Conservation (phyloP, 2,113 vertebrate genomes). For the Cololabis saira region DNA sequence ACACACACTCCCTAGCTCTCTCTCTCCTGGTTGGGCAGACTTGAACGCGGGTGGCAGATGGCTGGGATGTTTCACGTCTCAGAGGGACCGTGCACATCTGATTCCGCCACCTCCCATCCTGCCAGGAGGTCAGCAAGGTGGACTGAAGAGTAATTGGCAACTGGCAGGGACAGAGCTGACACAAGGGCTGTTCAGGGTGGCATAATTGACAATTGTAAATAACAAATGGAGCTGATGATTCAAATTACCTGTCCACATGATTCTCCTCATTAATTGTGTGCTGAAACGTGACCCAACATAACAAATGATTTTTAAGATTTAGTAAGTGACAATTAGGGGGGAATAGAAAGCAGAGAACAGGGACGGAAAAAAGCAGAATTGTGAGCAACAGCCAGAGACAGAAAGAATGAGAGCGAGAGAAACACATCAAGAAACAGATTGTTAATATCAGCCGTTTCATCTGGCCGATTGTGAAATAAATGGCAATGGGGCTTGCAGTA, state of each 20-base stretch:
- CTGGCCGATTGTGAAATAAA: conserved; percentile 86
- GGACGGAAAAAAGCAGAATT: conserved; percentile 19
- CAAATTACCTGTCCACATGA: conserved; percentile 78
- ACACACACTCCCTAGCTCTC: conserved; percentile 31
- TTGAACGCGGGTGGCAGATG: conserved; percentile 77
- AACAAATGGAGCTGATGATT: conserved; percentile 81
- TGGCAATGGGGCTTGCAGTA: conserved; percentile 87
- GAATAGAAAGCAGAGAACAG: neutral
- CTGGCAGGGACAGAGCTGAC: conserved; percentile 71
- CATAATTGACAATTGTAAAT: conserved; percentile 85
- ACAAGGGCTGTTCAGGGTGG: conserved; percentile 65
- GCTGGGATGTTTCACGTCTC: conserved; percentile 75
- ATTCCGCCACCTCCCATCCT: conserved; percentile 55
- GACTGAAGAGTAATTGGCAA: conserved; percentile 84
- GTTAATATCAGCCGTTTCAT: conserved; percentile 88
- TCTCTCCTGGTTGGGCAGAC: conserved; percentile 50
- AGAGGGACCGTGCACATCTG: conserved; percentile 70
- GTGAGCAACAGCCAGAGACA: conserved; percentile 25
- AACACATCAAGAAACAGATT: conserved; percentile 86
- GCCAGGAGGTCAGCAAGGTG: conserved; percentile 83
- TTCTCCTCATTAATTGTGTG: conserved; percentile 80
- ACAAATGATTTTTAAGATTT: conserved; percentile 69
- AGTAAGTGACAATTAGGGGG: neutral
- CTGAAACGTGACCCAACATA: conserved; percentile 78
- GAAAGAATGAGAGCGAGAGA: conserved; percentile 62